phyloP scores from a whole-genome alignment of 2,113 vertebrate species.

The Archilochus colubris region DNA sequence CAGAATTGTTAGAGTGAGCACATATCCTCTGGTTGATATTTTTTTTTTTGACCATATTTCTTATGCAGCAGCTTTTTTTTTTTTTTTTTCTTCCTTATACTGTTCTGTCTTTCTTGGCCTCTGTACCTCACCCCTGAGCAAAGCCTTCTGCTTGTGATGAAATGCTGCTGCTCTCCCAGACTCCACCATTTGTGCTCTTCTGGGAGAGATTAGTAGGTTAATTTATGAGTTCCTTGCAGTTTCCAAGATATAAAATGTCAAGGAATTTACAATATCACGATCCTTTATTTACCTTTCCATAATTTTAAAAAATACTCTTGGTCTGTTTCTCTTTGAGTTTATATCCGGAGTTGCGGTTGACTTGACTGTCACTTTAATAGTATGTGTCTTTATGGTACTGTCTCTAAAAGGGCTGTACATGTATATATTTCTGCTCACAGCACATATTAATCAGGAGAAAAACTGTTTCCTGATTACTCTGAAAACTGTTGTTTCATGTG shows the following conservation, averaged over 20 bases:
- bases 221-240: constrained; percentile 26
- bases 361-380: background rate
- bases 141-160: background rate
- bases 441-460: background rate
- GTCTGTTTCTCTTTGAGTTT: constrained; percentile 12
- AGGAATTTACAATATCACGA: background rate
- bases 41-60: background rate
- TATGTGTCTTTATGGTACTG: background rate
- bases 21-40: background rate
- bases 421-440: background rate
- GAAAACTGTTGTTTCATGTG: background rate
- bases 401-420: background rate
- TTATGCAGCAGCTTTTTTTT: background rate
- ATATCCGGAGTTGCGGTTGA: background rate
- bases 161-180: background rate
- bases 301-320: background rate
- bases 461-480: background rate
- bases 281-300: constrained; percentile 13
- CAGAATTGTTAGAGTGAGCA: background rate
- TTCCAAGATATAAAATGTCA: background rate
- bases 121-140: background rate
- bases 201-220: constrained; percentile 18
- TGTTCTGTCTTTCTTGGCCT: background rate
- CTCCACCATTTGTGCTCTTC: background rate
- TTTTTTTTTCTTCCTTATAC: background rate